A percentile compares a stretch with the other conserved stretches of the same genome.
These are phyloP conservation scores for Alexandromys oeconomus DNA, from an alignment of 2,797 vertebrate genomes.

Conservation along the genomic window DNA sequence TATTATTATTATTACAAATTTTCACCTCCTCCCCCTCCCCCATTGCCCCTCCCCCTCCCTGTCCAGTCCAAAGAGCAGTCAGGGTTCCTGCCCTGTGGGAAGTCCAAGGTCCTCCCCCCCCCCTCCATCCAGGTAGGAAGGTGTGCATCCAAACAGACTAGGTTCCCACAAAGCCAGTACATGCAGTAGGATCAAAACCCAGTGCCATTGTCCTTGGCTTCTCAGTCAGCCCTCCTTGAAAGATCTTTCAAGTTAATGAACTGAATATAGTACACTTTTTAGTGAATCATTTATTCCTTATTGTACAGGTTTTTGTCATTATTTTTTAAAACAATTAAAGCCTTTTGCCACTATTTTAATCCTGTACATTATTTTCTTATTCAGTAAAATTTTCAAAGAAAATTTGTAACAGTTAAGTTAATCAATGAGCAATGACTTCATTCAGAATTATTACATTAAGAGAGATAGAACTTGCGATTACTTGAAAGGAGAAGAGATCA, in stretches of 20 bases:
- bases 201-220: too few relatives aligned
- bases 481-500: background rate
- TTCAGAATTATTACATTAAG: background rate
- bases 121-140: too few relatives aligned
- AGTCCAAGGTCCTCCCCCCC: too few relatives aligned
- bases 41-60: too few relatives aligned
- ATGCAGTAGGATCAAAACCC: too few relatives aligned
- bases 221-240: too few relatives aligned
- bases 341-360: background rate
- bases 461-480: background rate
- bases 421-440: background rate
- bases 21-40: too few relatives aligned
- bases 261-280: background rate
- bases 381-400: background rate
- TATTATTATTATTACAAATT: too few relatives aligned
- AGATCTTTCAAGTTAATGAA: background rate
- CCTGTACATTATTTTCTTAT: background rate
- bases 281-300: background rate
- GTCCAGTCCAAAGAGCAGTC: too few relatives aligned
- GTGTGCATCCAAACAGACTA: too few relatives aligned
- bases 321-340: constrained; percentile 1
- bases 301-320: background rate
- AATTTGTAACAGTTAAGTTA: background rate
- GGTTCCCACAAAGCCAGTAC: too few relatives aligned
- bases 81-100: too few relatives aligned